Evolutionary conservation across 2,113 vertebrate genomes (phyloP), one percentile per base, ranked within the genome.

Genomic region (Hystrix brachyura): DNA sequence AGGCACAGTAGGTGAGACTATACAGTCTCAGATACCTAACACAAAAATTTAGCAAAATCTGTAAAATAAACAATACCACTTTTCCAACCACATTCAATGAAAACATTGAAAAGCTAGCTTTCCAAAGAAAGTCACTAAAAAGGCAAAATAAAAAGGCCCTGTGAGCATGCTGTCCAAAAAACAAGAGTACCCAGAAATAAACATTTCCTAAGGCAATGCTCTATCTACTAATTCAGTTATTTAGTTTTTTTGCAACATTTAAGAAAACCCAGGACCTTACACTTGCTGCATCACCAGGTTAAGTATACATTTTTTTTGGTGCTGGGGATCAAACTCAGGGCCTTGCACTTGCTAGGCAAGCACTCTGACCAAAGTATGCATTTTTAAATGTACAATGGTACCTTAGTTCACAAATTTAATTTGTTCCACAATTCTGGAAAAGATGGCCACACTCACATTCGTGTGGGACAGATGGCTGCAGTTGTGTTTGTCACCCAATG

Each of bases 71-170:
- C 80, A 48, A 34, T 72, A 57, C 25, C 51, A 14, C 76, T 69
- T 94, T 25, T 46, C 67, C 18, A 79, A 43, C 17, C 15, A 64
- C 32, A 62, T 64, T 76, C 25, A 74, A 48, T 48, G 72, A 76
- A 29, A 48, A 29, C 13, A 9, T 29, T 76, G 23, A 76, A 76
- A 89, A 84, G 89, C 21, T 93, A 38, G n/a, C 19, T 96, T 7
- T 34, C 79, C 46, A 89, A 78, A 59, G 34, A 93, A 96, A 94
- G 53, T 57, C 79, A 71, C 21, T 82, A 82, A 93, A 95, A 29
- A 18, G 91, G 5, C 17, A 88, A 87, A 83, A 34, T 51, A 48
- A 93, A 55, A 7, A 59, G n/a, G 82, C 3, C 5, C 12, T 43
- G 4, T 72, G 48, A 32, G 7, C 74, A 87, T 71, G 71, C 0